phyloP scores from a whole-genome alignment of 2,888 invertebrate genomes.

The Mimachlamys varia region DNA sequence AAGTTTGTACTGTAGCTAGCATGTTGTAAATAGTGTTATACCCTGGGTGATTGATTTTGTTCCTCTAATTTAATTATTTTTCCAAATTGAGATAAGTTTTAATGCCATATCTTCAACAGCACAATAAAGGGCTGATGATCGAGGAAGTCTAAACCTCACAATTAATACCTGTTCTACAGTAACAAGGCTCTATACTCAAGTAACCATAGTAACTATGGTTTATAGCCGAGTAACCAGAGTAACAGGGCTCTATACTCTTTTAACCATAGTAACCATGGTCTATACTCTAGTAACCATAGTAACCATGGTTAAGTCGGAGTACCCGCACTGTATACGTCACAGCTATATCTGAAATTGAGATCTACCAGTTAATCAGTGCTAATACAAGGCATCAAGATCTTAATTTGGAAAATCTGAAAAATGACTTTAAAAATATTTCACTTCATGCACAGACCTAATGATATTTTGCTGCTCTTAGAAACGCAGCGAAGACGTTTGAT shows the following conservation, averaged over 20 bases:
- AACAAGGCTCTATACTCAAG: neutral
- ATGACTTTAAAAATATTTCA: too few species aligned
- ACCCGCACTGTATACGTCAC: neutral
- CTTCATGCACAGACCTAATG: too few species aligned
- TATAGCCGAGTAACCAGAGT: neutral
- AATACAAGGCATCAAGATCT: too few species aligned
- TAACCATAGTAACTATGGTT: too few species aligned
- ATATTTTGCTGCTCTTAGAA: too few species aligned
- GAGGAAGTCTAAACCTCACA: neutral
- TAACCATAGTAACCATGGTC: neutral
- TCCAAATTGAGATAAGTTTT: neutral
- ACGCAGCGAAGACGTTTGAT: too few species aligned
- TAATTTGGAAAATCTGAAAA: too few species aligned
- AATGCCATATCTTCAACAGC: neutral
- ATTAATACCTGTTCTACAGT: slow-evolving; percentile 5
- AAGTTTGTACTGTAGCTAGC: neutral
- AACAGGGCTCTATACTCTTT: too few species aligned
- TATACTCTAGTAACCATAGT: too few species aligned
- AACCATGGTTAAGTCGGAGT: too few species aligned
- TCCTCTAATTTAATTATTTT: neutral
- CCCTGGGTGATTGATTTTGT: neutral
- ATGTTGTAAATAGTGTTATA: neutral
- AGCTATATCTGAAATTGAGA: neutral
- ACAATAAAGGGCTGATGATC: neutral
- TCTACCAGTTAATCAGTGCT: too few species aligned